These are phyloP conservation scores for Stigmatopora argus DNA, from an alignment of 2,113 vertebrate species.

Conservation along the genomic window DNA sequence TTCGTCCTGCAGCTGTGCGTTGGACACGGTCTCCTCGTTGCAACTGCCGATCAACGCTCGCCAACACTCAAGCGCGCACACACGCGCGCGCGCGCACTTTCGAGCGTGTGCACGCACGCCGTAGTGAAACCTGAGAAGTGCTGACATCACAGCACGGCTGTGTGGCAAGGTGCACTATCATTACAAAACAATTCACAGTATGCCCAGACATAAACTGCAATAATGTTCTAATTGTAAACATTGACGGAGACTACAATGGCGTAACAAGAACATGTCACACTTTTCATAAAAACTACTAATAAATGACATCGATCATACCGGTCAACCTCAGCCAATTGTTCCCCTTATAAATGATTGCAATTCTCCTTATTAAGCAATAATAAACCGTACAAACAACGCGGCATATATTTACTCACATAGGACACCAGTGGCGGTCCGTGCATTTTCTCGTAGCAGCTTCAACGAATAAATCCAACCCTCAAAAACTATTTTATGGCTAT, in stretches of 20 bases:
- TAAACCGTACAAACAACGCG: no score
- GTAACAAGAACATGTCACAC: background rate
- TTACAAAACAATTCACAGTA: background rate
- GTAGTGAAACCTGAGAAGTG: constrained; percentile 71
- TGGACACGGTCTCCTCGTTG: constrained; percentile 49
- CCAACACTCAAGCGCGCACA: background rate
- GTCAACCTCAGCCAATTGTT: no score
- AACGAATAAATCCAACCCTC: no score
- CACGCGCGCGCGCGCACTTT: background rate
- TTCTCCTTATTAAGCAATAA: no score
- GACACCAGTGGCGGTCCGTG: no score
- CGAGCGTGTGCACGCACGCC: constrained; percentile 36
- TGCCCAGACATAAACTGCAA: background rate
- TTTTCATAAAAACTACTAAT: background rate
- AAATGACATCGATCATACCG: background rate
- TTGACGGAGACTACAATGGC: background rate
- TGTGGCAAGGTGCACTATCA: constrained; percentile 26
- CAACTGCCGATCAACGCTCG: background rate
- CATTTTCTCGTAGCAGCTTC: no score
- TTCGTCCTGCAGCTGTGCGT: constrained; percentile 16
- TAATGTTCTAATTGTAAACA: background rate
- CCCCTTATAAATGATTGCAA: no score
- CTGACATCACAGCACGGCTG: constrained; percentile 76
- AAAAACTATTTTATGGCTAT: no score
- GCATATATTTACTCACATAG: no score